These are phyloP conservation scores for Cryptocephalus primarius DNA, from an alignment of 2,888 invertebrate genomes.

Conservation along the genomic window DNA sequence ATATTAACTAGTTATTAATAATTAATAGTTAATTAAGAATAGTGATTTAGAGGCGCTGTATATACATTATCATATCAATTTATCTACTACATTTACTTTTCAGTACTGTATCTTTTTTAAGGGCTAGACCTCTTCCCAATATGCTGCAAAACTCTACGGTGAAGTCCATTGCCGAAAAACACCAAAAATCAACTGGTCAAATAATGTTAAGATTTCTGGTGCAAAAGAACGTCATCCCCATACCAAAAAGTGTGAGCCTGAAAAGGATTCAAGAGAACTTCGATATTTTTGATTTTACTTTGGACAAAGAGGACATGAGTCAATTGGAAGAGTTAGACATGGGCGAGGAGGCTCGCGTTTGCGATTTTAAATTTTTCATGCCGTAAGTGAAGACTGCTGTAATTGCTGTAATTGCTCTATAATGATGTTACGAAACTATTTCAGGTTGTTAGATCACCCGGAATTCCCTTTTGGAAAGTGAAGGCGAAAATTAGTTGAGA, in stretches of 20 bases:
- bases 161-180: constrained; percentile 42
- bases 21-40: too few species aligned
- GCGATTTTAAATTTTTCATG: constrained; percentile 43
- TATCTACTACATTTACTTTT: too few species aligned
- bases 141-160: constrained; percentile 48
- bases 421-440: too few species aligned
- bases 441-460: too few species aligned
- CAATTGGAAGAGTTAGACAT: constrained; percentile 49
- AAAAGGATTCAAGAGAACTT: constrained; percentile 63
- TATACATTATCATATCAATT: too few species aligned
- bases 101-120: constrained; percentile 17
- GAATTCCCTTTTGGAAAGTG: too few species aligned
- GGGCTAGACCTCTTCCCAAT: constrained; percentile 46
- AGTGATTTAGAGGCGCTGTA: too few species aligned
- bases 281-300: constrained; percentile 56
- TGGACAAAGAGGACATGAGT: constrained; percentile 48
- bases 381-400: too few species aligned
- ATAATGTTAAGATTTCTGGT: constrained; percentile 55
- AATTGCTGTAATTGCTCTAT: too few species aligned
- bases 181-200: constrained; percentile 61
- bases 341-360: constrained; percentile 52
- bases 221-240: constrained; percentile 58
- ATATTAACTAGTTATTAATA: too few species aligned
- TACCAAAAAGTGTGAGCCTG: constrained; percentile 71
- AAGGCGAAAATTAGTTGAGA: too few species aligned